phyloP scores from a whole-genome alignment of 2,113 vertebrate species.

The Ornithorhynchus anatinus region DNA sequence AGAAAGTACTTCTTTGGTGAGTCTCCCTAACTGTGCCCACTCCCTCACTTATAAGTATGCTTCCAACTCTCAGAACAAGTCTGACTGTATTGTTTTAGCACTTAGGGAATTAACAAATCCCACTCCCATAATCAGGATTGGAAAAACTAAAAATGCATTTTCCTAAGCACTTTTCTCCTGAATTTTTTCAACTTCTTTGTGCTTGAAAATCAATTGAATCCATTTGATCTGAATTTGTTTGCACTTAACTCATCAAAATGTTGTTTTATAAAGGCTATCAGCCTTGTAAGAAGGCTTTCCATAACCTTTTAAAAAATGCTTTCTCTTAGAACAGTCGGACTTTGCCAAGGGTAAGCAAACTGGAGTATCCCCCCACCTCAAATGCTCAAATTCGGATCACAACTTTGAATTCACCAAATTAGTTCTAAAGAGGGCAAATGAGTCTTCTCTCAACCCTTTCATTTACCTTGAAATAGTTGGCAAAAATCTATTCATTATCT shows the following conservation, averaged over 20 bases:
- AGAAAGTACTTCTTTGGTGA: too few species aligned
- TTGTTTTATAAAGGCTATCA: constrained; percentile 48
- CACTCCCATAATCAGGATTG: not conserved
- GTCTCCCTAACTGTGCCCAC: too few species aligned
- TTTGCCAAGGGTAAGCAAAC: constrained; percentile 35
- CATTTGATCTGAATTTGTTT: constrained; percentile 37
- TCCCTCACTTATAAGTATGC: too few species aligned
- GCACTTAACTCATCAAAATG: constrained; percentile 26
- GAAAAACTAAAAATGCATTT: not conserved
- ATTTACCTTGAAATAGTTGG: not conserved
- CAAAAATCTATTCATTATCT: not conserved
- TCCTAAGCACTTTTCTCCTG: not conserved
- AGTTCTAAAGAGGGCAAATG: constrained; percentile 21
- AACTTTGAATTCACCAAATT: constrained; percentile 5
- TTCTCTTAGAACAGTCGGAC: constrained; percentile 3
- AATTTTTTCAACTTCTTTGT: not conserved
- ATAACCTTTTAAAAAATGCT: constrained; percentile 26
- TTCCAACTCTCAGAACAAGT: too few species aligned
- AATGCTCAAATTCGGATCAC: constrained; percentile 9
- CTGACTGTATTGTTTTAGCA: too few species aligned
- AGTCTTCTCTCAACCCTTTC: not conserved
- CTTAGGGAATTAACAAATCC: too few species aligned
- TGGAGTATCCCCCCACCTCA: not conserved
- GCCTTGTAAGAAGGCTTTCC: constrained; percentile 37
- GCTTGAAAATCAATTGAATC: constrained; percentile 34